Conservation (phyloP, 2,113 vertebrate genomes). For the Ceratotherium simum region DNA sequence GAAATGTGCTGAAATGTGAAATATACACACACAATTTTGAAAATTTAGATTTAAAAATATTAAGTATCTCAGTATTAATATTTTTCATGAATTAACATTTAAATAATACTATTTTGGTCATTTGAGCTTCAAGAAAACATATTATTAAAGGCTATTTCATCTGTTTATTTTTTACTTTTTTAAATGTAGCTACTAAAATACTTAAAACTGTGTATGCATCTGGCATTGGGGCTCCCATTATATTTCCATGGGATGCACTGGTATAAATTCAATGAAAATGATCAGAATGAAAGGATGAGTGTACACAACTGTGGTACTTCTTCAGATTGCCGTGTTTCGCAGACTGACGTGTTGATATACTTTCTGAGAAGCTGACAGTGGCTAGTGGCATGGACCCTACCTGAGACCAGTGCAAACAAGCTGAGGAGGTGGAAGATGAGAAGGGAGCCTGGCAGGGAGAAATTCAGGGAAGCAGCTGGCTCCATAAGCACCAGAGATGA, state of each 20-base stretch:
- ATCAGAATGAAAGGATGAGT: rapidly evolving
- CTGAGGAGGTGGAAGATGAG: slow-evolving; percentile 1
- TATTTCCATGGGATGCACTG: not conserved
- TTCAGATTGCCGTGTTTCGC: rapidly evolving
- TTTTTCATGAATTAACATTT: not conserved
- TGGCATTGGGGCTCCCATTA: not conserved
- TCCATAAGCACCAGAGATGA: not conserved
- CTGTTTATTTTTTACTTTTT: not conserved
- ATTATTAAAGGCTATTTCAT: not conserved
- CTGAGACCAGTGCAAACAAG: slow-evolving; percentile 14
- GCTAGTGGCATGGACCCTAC: slow-evolving; percentile 3
- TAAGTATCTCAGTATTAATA: not conserved
- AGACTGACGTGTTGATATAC: not conserved
- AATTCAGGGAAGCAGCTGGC: not conserved
- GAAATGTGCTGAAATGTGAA: not conserved
- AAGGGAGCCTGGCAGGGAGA: not conserved
- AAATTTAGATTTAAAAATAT: not conserved
- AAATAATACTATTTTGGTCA: not conserved
- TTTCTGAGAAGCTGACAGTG: not conserved
- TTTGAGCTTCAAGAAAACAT: not conserved
- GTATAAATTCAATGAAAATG: rapidly evolving
- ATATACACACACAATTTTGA: not conserved
- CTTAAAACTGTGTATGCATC: not conserved
- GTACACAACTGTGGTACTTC: rapidly evolving
- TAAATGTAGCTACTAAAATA: not conserved